Conservation (phyloP, 2,888 invertebrate species). For the Bugula neritina region DNA sequence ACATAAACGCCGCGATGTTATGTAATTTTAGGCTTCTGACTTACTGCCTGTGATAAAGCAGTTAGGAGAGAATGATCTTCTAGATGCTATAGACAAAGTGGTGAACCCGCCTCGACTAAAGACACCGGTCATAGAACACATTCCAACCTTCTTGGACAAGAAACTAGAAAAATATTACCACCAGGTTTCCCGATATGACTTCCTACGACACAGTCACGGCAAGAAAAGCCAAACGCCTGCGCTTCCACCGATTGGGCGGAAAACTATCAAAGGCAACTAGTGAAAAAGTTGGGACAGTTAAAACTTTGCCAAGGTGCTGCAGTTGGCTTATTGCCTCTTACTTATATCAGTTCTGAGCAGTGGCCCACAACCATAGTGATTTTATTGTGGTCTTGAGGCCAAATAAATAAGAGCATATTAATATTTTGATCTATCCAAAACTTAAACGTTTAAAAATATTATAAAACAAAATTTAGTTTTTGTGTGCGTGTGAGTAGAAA, state of each 20-base stretch:
- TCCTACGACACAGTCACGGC: constrained; percentile 2
- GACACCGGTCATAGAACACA: constrained; percentile 1
- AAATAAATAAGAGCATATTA: too few species aligned
- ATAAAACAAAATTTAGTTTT: too few species aligned
- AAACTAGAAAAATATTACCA: constrained; percentile 27
- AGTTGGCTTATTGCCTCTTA: too few species aligned
- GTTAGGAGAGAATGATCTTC: constrained; percentile 3
- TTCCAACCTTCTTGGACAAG: constrained; percentile 18
- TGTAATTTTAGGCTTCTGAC: constrained; percentile 24
- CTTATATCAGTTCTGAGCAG: too few species aligned
- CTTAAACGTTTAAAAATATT: too few species aligned
- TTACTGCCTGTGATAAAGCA: constrained; percentile 1
- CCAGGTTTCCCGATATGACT: constrained; percentile 25
- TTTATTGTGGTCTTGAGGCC: too few species aligned
- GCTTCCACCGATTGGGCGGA: constrained; percentile 5
- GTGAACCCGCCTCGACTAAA: constrained; percentile 9
- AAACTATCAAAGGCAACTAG: background rate
- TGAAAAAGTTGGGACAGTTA: too few species aligned
- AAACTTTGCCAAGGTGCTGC: too few species aligned
- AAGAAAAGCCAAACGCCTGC: constrained; percentile 6
- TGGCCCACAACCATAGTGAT: too few species aligned
- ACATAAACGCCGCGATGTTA: too few species aligned
- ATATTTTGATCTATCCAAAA: too few species aligned
- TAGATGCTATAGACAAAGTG: constrained; percentile 6
- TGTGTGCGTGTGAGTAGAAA: too few species aligned